Evolutionary conservation across 2,113 vertebrate species (phyloP).

Genomic region (Thinocorus orbignyianus): DNA sequence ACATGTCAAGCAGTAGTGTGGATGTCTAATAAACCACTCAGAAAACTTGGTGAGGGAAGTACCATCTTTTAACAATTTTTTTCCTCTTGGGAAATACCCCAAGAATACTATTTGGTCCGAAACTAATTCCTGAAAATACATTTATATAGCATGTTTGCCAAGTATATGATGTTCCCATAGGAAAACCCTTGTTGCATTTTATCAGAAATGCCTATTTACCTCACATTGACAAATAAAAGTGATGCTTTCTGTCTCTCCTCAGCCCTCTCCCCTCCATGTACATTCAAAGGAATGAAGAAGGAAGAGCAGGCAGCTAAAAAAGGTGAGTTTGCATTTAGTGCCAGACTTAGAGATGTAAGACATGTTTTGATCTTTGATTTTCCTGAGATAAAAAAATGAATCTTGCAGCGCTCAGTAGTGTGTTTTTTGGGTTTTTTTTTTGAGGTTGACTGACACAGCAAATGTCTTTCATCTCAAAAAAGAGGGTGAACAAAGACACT

Average conservation of each 20-base stretch:
- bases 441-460: background rate
- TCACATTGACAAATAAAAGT: background rate
- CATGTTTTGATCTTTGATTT: background rate
- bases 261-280: background rate
- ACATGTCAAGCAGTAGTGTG: background rate
- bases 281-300: background rate
- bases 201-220: background rate
- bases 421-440: background rate
- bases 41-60: background rate
- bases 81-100: background rate
- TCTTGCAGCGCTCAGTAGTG: background rate
- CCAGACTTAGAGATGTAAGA: background rate
- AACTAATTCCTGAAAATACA: background rate
- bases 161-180: background rate
- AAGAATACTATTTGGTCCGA: background rate
- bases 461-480: background rate
- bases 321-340: background rate
- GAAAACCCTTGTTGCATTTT: background rate
- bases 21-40: background rate
- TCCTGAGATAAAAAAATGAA: background rate
- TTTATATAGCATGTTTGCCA: background rate
- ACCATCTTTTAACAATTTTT: background rate
- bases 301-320: background rate
- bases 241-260: background rate
- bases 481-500: background rate